These are phyloP conservation scores for Tragelaphus strepsiceros DNA, from an alignment of 2,113 vertebrate genomes.

Conservation along the genomic window DNA sequence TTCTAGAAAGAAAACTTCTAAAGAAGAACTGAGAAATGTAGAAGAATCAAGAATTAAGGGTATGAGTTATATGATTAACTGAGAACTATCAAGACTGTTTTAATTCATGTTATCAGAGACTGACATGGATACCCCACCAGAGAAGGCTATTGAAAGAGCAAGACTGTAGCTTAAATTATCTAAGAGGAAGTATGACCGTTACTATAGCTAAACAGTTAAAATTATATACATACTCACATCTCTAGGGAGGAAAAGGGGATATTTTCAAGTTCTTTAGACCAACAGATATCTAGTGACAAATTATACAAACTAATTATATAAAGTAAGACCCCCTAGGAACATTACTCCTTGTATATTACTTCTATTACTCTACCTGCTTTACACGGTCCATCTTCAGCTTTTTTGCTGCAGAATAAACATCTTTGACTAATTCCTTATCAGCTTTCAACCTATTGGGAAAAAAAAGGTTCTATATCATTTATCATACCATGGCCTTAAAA, in stretches of 20 bases:
- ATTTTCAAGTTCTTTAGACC: neutral
- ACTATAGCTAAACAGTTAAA: neutral
- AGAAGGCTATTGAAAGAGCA: neutral
- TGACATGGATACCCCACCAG: neutral
- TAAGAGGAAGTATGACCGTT: neutral
- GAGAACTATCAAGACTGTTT: neutral
- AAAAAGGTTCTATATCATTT: constrained; percentile 32
- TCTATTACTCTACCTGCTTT: constrained; percentile 87
- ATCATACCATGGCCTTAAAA: constrained; percentile 20
- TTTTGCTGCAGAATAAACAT: constrained; percentile 98
- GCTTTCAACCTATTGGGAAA: constrained; percentile 89
- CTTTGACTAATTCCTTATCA: constrained; percentile 96
- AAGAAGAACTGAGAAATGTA: neutral
- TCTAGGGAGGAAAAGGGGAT: neutral
- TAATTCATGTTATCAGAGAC: neutral
- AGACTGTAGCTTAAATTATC: neutral
- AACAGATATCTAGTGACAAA: neutral
- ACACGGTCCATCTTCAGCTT: constrained; percentile 98
- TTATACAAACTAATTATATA: neutral
- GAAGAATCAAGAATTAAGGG: neutral
- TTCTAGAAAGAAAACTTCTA: constrained; percentile 18
- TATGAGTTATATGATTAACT: neutral
- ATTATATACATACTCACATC: neutral
- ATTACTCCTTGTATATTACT: neutral
- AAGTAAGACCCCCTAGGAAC: neutral